Evolutionary conservation across 2,113 vertebrate species (phyloP), one percentile per base, ranked within the genome.

Genomic region (Willisornis vidua): DNA sequence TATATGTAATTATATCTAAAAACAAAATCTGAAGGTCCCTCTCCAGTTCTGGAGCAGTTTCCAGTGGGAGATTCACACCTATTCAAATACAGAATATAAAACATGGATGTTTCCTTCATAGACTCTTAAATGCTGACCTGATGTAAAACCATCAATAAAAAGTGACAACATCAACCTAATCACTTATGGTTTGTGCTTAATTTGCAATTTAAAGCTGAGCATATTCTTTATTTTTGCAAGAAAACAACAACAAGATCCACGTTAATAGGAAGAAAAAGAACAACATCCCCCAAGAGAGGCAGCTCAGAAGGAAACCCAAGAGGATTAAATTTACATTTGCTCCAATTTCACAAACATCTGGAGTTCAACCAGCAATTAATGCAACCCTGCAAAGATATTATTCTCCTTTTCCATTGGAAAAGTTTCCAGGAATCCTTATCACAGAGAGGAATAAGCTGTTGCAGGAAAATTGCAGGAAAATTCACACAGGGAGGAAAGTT

Each of bases 261-360:
- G 14, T 45, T 80, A 96, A 45, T 29, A 71, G 55, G 78, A 94
- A 96, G 25, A 6, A 78, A 77, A 82, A 86, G 58, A 93, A 82
- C 63, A 95, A 68, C 37, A 49, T 90, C 33, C 59, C 87, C 83
- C 59, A 76, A 39, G 89, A 86, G 87, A 95, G 19, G 16, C 39
- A 76, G 55, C 74, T 71, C 63, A 35, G 82, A 85, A 83, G 67
- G 71, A 94, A 83, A 80, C 78, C 78, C 92, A 46, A 49, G 85
- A 71, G 87, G 55, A 62, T 68, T 77, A 51, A 62, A 90, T 80
- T 93, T 83, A 96, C 75, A 87, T 96, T 87, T 94, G 75, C 74
- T 95, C 91, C 74, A 78, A 83, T 93, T 95, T 94, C 93, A 65
- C 79, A 81, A 93, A 68, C 87, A 95, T 82, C 87, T 94, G 93